Percentiles rank a stretch among this genome's conserved stretches.
phyloP scores from a whole-genome alignment of 2,888 invertebrate species.

The Eugnorisma glareosa region DNA sequence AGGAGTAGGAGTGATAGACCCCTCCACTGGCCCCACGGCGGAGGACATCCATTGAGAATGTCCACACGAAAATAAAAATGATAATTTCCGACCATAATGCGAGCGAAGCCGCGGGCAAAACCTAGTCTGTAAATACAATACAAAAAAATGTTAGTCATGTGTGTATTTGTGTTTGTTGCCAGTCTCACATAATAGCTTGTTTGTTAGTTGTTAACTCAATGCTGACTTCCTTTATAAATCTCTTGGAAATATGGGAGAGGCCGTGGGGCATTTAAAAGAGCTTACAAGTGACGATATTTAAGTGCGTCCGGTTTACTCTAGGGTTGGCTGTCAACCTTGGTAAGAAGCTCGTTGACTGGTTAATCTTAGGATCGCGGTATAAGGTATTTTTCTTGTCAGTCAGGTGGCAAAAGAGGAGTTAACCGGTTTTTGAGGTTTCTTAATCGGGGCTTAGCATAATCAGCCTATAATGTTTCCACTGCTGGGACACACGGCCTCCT shows the following conservation, averaged over 20 bases:
- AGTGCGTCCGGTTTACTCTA: constrained; percentile 11
- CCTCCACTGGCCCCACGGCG: too few relatives aligned
- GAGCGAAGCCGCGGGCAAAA: not conserved
- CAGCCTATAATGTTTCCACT: too few relatives aligned
- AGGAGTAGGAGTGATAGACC: too few relatives aligned
- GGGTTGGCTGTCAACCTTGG: too few relatives aligned
- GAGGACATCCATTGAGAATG: too few relatives aligned
- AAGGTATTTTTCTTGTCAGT: not conserved
- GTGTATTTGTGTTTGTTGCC: not conserved
- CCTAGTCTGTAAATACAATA: not conserved
- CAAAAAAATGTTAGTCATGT: not conserved
- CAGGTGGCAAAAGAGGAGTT: not conserved
- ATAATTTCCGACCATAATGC: not conserved
- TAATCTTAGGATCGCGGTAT: constrained; percentile 2
- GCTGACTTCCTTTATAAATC: constrained; percentile 47
- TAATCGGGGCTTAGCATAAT: too few relatives aligned
- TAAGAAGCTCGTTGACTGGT: not conserved
- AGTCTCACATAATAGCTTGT: constrained; percentile 28
- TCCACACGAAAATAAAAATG: too few relatives aligned
- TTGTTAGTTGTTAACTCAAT: constrained; percentile 39
- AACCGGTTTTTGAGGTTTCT: not conserved
- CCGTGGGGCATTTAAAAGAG: constrained; percentile 38
- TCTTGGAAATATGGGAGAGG: constrained; percentile 22
- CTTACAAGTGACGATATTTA: constrained; percentile 12
- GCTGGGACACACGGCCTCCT: too few relatives aligned